Percentiles rank a stretch among this genome's conserved stretches.
These are phyloP conservation scores for Melanotaenia duboulayi DNA, from an alignment of 2,113 vertebrate species.

Conservation along the genomic window DNA sequence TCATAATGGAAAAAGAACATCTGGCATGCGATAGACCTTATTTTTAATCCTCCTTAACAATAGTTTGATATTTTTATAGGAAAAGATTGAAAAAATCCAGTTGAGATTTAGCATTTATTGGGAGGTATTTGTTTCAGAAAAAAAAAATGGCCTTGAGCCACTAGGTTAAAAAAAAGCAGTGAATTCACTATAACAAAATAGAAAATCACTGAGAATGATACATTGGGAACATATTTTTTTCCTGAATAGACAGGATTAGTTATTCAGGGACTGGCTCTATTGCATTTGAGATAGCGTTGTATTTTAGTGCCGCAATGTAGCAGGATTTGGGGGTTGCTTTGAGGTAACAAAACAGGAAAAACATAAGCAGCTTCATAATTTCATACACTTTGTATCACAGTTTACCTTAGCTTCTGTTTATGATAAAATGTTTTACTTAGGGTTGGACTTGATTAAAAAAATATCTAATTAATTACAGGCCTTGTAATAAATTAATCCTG, in stretches of 20 bases:
- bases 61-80: conserved; percentile 14
- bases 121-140: conserved; percentile 29
- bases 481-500: no score
- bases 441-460: no score
- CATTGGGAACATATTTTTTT: background rate
- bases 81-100: conserved; percentile 5
- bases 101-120: conserved; percentile 28
- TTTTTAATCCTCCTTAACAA: conserved; percentile 12
- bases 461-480: no score
- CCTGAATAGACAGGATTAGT: conserved; percentile 7
- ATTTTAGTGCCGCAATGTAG: background rate
- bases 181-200: background rate
- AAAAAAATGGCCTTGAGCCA: conserved; percentile 8
- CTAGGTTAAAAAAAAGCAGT: background rate
- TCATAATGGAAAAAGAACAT: conserved; percentile 3
- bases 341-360: no score
- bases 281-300: background rate
- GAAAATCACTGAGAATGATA: conserved; percentile 7
- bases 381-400: no score
- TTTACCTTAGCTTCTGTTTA: no score
- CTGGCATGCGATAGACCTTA: background rate
- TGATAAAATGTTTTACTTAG: no score
- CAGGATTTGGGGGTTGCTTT: background rate
- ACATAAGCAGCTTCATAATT: no score
- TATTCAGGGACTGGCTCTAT: background rate